Percentiles rank a stretch among this genome's conserved stretches.
Conservation (phyloP, 2,888 invertebrate species). For the Candidula unifasciata region DNA sequence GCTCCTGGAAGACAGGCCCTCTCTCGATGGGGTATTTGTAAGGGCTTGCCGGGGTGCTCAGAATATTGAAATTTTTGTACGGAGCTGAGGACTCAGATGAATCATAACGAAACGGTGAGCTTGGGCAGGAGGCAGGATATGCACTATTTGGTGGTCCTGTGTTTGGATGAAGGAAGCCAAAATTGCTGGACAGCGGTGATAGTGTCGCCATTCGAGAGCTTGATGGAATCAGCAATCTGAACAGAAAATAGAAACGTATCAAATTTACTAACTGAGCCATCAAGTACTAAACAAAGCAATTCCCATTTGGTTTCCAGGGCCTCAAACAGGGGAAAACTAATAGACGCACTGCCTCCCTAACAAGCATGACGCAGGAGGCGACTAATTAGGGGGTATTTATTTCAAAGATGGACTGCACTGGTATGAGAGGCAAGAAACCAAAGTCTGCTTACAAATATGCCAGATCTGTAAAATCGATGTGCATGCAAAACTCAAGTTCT, state of each 20-base stretch:
- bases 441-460: too few relatives aligned
- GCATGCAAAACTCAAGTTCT: too few relatives aligned
- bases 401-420: too few relatives aligned
- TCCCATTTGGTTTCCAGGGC: too few relatives aligned
- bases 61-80: slow-evolving; percentile 13
- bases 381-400: too few relatives aligned
- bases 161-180: slow-evolving; percentile 30
- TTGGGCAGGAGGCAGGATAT: slow-evolving; percentile 47
- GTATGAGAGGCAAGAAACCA: too few relatives aligned
- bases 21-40: slow-evolving; percentile 21
- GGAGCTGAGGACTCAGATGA: neutral
- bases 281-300: too few relatives aligned
- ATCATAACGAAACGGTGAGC: slow-evolving; percentile 41
- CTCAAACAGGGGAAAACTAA: too few relatives aligned
- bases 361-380: too few relatives aligned
- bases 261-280: too few relatives aligned
- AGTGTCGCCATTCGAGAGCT: slow-evolving; percentile 24
- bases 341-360: too few relatives aligned
- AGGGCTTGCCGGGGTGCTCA: slow-evolving; percentile 17
- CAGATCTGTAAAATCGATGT: too few relatives aligned
- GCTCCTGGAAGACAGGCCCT: neutral
- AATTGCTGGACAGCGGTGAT: slow-evolving; percentile 40
- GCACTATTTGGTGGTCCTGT: neutral
- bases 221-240: slow-evolving; percentile 4
- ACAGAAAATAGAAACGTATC: neutral